A percentile compares a stretch with the other conserved stretches of the same genome.
Conservation (phyloP, 2,888 invertebrate species). For the Drosophila acutilabella region DNA sequence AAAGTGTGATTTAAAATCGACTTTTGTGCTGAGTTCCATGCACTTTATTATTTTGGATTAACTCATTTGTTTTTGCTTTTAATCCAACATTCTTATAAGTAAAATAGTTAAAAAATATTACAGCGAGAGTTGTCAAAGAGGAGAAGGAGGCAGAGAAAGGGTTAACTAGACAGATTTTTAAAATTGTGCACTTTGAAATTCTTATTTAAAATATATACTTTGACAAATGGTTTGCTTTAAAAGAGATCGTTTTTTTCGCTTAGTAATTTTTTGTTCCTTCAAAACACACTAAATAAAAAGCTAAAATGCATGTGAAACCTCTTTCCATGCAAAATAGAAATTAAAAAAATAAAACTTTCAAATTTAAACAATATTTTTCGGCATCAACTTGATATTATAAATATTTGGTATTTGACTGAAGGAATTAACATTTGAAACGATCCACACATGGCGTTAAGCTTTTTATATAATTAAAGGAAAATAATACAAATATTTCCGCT, state of each 20-base stretch:
- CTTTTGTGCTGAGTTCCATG: conserved; percentile 70
- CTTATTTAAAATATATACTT: conserved; percentile 39
- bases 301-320: conserved; percentile 25
- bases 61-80: conserved; percentile 15
- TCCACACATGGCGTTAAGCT: conserved; percentile 26
- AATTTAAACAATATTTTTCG: conserved; percentile 8
- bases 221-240: conserved; percentile 17
- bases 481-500: conserved; percentile 20
- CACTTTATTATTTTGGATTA: conserved; percentile 44
- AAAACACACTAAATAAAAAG: conserved; percentile 9
- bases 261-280: conserved; percentile 6
- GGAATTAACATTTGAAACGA: conserved; percentile 13
- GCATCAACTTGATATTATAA: conserved; percentile 7
- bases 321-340: conserved; percentile 35
- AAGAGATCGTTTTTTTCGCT: background rate
- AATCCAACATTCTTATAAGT: conserved; percentile 53
- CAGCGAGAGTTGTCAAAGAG: conserved; percentile 48
- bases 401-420: conserved; percentile 2
- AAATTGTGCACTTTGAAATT: conserved; percentile 60
- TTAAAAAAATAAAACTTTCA: background rate
- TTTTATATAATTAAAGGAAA: background rate
- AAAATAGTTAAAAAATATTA: conserved; percentile 51
- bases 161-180: conserved; percentile 56
- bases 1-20: conserved; percentile 50
- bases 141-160: conserved; percentile 46